These are phyloP conservation scores for Amazona ochrocephala DNA, from an alignment of 2,797 vertebrate genomes.

Conservation along the genomic window DNA sequence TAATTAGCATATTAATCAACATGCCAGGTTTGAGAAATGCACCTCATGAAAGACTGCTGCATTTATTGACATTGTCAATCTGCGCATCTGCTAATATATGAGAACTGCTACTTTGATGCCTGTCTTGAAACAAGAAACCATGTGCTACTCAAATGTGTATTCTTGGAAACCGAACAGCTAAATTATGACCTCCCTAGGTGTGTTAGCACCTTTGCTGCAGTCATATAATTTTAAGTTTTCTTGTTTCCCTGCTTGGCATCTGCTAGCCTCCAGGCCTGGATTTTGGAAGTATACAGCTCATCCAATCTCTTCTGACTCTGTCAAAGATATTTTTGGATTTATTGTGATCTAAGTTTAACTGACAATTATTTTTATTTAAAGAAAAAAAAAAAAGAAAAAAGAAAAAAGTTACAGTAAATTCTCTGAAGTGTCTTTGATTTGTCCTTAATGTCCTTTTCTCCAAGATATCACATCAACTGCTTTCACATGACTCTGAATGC, in stretches of 20 bases:
- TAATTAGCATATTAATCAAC: conserved; percentile 38
- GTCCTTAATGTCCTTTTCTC: neutral
- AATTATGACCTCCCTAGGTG: conserved; percentile 47
- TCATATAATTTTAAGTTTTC: conserved; percentile 19
- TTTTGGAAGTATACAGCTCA: neutral
- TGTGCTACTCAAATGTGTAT: conserved; percentile 33
- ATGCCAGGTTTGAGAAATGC: neutral
- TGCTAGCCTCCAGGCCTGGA: neutral
- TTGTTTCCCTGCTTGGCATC: conserved; percentile 4
- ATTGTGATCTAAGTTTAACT: neutral
- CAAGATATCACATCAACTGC: neutral
- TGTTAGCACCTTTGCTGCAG: conserved; percentile 26
- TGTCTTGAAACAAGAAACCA: conserved; percentile 32
- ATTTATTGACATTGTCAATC: neutral
- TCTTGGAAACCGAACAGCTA: conserved; percentile 32
- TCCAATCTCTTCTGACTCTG: neutral
- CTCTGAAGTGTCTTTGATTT: neutral
- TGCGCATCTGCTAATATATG: neutral
- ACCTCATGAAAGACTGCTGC: neutral
- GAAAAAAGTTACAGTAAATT: neutral
- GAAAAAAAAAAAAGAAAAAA: neutral
- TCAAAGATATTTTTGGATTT: neutral
- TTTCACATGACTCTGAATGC: conserved; percentile 2
- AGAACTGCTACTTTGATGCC: conserved; percentile 13
- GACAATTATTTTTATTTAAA: neutral